These are phyloP conservation scores for Diarsia brunnea DNA, from an alignment of 2,888 invertebrate genomes.

Conservation along the genomic window DNA sequence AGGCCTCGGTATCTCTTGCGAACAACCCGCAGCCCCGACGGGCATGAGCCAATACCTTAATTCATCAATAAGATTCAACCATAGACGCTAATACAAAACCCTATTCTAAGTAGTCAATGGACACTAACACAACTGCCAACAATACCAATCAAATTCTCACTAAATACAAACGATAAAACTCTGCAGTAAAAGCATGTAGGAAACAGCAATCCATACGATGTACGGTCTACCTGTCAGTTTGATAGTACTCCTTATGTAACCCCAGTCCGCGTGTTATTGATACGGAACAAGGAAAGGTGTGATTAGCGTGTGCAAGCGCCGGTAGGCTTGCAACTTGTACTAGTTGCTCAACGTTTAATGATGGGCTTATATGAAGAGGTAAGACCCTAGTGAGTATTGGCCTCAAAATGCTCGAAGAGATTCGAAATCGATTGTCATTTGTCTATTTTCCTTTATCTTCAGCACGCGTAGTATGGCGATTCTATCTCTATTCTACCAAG, in stretches of 20 bases:
- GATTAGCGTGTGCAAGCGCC: slow-evolving; percentile 55
- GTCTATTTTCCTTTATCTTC: not conserved
- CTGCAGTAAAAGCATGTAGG: slow-evolving; percentile 21
- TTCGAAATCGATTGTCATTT: not conserved
- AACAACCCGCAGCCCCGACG: too few relatives aligned
- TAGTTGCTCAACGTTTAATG: slow-evolving; percentile 13
- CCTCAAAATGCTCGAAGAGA: too few relatives aligned
- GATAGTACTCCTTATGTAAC: slow-evolving; percentile 43
- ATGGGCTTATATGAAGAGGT: slow-evolving; percentile 15
- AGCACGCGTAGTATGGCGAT: too few relatives aligned
- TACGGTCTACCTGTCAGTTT: slow-evolving; percentile 29
- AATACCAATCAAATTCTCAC: not conserved
- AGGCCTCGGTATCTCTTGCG: too few relatives aligned
- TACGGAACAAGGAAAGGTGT: slow-evolving; percentile 62
- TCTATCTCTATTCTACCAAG: too few relatives aligned
- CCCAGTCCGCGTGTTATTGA: slow-evolving; percentile 48
- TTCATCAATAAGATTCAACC: too few relatives aligned
- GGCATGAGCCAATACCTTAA: too few relatives aligned
- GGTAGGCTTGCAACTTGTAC: slow-evolving; percentile 31
- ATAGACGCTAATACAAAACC: too few relatives aligned
- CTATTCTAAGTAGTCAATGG: too few relatives aligned
- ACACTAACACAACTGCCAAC: too few relatives aligned
- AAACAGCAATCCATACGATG: slow-evolving; percentile 26
- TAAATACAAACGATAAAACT: not conserved
- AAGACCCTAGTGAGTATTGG: not conserved